Percentiles rank a stretch among this genome's conserved stretches.
These are phyloP conservation scores for Parnassius orleans DNA, from an alignment of 2,888 invertebrate genomes.

Conservation along the genomic window DNA sequence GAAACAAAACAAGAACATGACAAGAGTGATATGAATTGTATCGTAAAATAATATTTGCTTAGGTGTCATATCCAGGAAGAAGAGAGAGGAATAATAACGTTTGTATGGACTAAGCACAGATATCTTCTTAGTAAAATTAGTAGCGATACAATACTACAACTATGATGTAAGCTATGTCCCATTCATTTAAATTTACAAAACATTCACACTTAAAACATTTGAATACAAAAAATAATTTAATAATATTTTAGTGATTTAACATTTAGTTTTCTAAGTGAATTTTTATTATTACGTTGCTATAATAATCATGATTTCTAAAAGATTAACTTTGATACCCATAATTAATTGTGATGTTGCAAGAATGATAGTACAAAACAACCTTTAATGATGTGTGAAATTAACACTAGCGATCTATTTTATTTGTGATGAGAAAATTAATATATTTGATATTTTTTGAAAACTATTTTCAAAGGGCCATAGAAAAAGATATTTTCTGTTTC, in stretches of 20 bases:
- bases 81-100: too few relatives aligned
- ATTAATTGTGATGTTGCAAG: neutral
- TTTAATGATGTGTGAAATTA: neutral
- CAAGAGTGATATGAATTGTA: too few relatives aligned
- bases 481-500: too few relatives aligned
- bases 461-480: too few relatives aligned
- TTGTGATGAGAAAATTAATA: neutral
- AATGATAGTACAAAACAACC: neutral
- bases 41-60: too few relatives aligned
- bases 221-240: neutral
- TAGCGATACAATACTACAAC: too few relatives aligned
- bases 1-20: too few relatives aligned
- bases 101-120: too few relatives aligned
- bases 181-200: neutral
- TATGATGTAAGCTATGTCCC: too few relatives aligned
- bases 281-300: conserved; percentile 8
- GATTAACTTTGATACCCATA: neutral
- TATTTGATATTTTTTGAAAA: too few relatives aligned
- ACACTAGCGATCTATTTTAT: conserved; percentile 21
- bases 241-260: conserved; percentile 3
- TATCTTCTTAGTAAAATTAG: too few relatives aligned
- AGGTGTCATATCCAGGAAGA: too few relatives aligned
- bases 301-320: neutral
- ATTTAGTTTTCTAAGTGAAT: conserved; percentile 3
- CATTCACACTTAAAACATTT: conserved; percentile 10